A percentile compares a stretch with the other conserved stretches of the same genome.
phyloP scores from a whole-genome alignment of 2,113 vertebrate species.

The Gambusia holbrooki region DNA sequence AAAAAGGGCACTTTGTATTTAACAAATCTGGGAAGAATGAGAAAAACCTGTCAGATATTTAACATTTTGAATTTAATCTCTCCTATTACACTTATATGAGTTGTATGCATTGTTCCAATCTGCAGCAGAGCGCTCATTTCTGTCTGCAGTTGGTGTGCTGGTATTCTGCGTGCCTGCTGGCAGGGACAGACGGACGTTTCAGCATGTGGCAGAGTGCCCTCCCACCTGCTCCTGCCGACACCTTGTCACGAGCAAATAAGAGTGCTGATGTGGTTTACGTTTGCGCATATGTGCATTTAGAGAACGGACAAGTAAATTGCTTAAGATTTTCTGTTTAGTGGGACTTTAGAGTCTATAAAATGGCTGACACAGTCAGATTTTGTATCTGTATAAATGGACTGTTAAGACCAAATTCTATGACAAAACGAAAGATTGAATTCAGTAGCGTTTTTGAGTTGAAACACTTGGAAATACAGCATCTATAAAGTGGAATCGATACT shows the following conservation, averaged over 20 bases:
- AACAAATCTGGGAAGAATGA: constrained; percentile 13
- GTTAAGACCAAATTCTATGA: background rate
- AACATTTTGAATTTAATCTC: constrained; percentile 30
- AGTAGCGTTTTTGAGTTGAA: background rate
- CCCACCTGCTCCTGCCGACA: constrained; percentile 66
- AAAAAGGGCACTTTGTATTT: constrained; percentile 38
- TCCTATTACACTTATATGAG: constrained; percentile 17
- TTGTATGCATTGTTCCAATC: constrained; percentile 5
- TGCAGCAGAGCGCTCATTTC: constrained; percentile 22
- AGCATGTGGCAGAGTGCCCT: constrained; percentile 63
- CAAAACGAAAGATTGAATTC: background rate
- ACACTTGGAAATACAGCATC: background rate
- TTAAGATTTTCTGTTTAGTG: background rate
- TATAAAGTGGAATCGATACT: too few species aligned
- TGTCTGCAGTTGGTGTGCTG: constrained; percentile 21
- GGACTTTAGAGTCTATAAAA: background rate
- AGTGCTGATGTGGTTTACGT: constrained; percentile 21
- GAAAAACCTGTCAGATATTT: constrained; percentile 29
- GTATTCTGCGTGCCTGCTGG: constrained; percentile 50
- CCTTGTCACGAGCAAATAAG: constrained; percentile 49
- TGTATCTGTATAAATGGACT: background rate
- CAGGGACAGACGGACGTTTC: constrained; percentile 68
- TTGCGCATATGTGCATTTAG: background rate
- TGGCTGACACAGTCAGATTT: background rate
- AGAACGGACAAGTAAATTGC: background rate